phyloP scores from a whole-genome alignment of 2,888 invertebrate genomes.

The Osmoderma eremita region DNA sequence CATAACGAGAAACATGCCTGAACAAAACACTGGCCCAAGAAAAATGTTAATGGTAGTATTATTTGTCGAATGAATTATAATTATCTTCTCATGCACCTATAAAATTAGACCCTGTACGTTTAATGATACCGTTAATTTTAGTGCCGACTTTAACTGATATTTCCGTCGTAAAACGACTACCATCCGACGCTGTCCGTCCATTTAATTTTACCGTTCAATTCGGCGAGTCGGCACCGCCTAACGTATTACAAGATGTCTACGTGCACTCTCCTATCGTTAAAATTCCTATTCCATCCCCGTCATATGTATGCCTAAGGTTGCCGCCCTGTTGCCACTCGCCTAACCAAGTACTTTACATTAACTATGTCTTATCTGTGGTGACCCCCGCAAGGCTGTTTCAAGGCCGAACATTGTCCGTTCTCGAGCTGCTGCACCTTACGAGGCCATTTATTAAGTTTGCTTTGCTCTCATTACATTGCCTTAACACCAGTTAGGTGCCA shows the following conservation, averaged over 20 bases:
- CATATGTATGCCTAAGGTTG: conserved; percentile 6
- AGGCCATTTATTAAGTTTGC: conserved; percentile 54
- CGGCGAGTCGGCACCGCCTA: neutral
- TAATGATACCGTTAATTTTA: conserved; percentile 17
- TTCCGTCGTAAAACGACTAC: conserved; percentile 16
- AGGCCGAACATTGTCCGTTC: conserved; percentile 65
- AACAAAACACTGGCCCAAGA: neutral
- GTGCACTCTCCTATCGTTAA: conserved; percentile 13
- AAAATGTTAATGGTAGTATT: neutral
- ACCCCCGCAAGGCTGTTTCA: conserved; percentile 65
- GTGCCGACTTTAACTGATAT: conserved; percentile 1
- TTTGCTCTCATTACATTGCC: conserved; percentile 61
- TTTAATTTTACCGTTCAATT: neutral
- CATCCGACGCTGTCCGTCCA: neutral
- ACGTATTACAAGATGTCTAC: conserved; percentile 5
- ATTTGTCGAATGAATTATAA: neutral
- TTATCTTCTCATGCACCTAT: neutral
- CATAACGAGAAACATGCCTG: neutral
- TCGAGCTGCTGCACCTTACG: conserved; percentile 51
- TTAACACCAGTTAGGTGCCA: conserved; percentile 39
- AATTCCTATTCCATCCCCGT: conserved; percentile 25
- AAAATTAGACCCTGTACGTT: conserved; percentile 7
- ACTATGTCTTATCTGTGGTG: conserved; percentile 45
- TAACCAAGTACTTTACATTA: conserved; percentile 10
- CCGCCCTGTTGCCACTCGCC: neutral